A percentile compares a stretch with the other conserved stretches of the same genome.
Evolutionary conservation across 1,140 invertebrate species (phyloP).

Genomic region (Diuraphis noxia): DNA sequence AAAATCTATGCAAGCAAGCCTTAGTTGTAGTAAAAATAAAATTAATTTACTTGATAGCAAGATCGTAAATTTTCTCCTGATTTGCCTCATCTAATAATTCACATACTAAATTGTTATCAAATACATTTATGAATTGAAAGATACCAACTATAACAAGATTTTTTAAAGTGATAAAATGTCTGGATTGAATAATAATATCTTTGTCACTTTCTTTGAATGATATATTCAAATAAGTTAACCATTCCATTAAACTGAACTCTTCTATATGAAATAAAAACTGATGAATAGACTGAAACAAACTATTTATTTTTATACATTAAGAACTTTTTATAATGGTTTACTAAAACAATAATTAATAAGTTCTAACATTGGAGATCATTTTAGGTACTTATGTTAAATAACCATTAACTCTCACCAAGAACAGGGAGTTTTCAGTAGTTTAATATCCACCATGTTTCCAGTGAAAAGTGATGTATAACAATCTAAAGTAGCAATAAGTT

Average conservation of each 20-base stretch:
- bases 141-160: neutral
- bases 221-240: neutral
- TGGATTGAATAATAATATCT: neutral
- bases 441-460: neutral
- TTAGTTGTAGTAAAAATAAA: neutral
- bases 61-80: neutral
- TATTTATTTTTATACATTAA: neutral
- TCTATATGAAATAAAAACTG: slow-evolving; percentile 2
- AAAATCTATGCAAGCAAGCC: neutral
- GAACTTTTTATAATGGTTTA: neutral
- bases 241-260: neutral
- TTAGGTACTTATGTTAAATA: neutral
- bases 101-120: neutral
- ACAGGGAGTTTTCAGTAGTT: neutral
- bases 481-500: slow-evolving; percentile 15
- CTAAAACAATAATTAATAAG: neutral
- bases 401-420: neutral
- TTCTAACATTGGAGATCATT: neutral
- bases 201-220: neutral
- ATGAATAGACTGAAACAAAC: slow-evolving; percentile 34
- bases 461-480: slow-evolving; percentile 19
- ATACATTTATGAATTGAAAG: neutral
- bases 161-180: neutral
- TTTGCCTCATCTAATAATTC: neutral
- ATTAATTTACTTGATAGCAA: slow-evolving; percentile 14